Percentiles rank a stretch among this genome's conserved stretches.
These are phyloP conservation scores for Sebastes baramenuke DNA, from an alignment of 2,797 vertebrate genomes.

Conservation along the genomic window DNA sequence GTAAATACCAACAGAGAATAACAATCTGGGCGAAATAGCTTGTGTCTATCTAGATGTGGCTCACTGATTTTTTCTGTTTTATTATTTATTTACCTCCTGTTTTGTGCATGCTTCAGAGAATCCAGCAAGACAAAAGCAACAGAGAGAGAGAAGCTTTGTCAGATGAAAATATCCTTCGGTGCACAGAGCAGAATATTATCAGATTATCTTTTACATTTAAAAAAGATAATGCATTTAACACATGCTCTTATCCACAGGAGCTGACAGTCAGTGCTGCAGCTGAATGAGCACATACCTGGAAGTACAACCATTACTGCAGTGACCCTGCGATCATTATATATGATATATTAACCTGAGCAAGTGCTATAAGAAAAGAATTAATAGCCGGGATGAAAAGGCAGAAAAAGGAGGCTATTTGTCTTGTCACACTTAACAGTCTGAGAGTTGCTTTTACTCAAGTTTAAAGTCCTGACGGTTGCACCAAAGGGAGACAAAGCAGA, in stretches of 20 bases:
- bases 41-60: conserved; percentile 47
- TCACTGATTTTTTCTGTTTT: conserved; percentile 63
- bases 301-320: background rate
- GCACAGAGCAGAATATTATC: conserved; percentile 10
- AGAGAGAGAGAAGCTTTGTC: background rate
- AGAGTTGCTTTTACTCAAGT: background rate
- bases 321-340: background rate
- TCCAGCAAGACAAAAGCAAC: conserved; percentile 9
- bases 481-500: conserved; percentile 11
- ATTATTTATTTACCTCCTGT: conserved; percentile 40
- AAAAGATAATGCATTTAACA: background rate
- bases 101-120: conserved; percentile 31
- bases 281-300: background rate
- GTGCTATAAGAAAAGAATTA: background rate
- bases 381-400: conserved; percentile 23
- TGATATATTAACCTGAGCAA: background rate
- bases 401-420: conserved; percentile 10
- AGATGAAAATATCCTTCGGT: background rate
- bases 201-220: conserved; percentile 25
- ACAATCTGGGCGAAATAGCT: conserved; percentile 51
- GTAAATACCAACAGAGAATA: conserved; percentile 66
- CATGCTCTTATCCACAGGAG: background rate
- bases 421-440: background rate
- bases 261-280: background rate
- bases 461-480: background rate